A percentile compares a stretch with the other conserved stretches of the same genome.
phyloP scores from a whole-genome alignment of 2,888 invertebrate genomes.

The Fabriciana adippe region DNA sequence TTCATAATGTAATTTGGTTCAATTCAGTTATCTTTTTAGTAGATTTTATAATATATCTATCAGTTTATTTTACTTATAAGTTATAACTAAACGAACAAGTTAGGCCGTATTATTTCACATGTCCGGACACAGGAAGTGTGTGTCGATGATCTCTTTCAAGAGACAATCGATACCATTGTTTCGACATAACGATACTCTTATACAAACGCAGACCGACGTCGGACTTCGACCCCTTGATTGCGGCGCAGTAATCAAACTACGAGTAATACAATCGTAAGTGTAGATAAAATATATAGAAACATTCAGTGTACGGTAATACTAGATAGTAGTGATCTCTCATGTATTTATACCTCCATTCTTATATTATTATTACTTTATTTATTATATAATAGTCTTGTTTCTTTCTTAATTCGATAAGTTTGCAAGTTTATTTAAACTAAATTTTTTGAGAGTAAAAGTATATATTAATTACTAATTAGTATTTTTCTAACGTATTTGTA shows the following conservation, averaged over 20 bases:
- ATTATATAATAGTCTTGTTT: not conserved
- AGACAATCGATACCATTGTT: conserved; percentile 38
- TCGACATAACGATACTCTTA: conserved; percentile 31
- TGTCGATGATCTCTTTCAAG: conserved; percentile 36
- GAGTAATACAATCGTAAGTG: not conserved
- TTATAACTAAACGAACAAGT: not conserved
- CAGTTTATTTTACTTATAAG: not conserved
- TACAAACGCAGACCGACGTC: conserved; percentile 26
- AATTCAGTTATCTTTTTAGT: too few relatives aligned
- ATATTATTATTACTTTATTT: not conserved
- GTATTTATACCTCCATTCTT: not conserved
- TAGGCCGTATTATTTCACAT: conserved; percentile 22
- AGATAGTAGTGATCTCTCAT: not conserved
- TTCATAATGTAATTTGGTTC: too few relatives aligned
- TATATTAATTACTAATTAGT: not conserved
- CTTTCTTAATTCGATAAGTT: not conserved
- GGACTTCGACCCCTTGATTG: conserved; percentile 39
- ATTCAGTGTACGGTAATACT: conserved; percentile 1
- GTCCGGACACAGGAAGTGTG: conserved; percentile 34
- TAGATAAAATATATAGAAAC: conserved; percentile 8
- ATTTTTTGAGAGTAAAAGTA: not conserved
- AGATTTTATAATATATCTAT: too few relatives aligned
- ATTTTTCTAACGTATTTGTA: conserved; percentile 18
- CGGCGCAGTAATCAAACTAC: conserved; percentile 32
- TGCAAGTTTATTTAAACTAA: not conserved